Conservation (phyloP, 1,140 invertebrate species). For the Leptoteleia sp. region DNA sequence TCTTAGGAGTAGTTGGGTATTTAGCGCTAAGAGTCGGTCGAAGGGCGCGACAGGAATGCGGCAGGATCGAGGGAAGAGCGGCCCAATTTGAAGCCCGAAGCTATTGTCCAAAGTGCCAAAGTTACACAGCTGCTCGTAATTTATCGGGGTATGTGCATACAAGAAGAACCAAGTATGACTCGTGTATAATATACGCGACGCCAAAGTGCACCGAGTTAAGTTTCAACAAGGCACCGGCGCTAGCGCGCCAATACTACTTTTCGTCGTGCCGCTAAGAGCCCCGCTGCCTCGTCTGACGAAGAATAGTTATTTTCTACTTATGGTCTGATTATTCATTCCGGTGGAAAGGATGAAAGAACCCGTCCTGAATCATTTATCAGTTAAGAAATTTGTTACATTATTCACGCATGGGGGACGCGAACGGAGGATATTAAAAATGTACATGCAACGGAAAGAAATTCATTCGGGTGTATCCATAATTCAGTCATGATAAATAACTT, state of each 20-base stretch:
- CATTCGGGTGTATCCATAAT: slow-evolving; percentile 49
- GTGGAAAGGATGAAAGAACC: slow-evolving; percentile 40
- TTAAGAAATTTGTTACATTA: slow-evolving; percentile 53
- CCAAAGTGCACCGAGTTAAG: slow-evolving; percentile 54
- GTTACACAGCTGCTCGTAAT: slow-evolving; percentile 59
- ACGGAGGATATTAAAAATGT: slow-evolving; percentile 42
- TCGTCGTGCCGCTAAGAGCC: slow-evolving; percentile 39
- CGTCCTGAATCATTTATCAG: slow-evolving; percentile 39
- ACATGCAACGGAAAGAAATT: slow-evolving; percentile 31
- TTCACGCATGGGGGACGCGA: slow-evolving; percentile 18
- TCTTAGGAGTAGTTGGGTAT: slow-evolving; percentile 30
- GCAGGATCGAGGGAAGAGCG: slow-evolving; percentile 26
- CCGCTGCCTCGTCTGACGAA: slow-evolving; percentile 25
- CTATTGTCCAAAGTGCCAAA: slow-evolving; percentile 68
- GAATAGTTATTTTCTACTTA: slow-evolving; percentile 61
- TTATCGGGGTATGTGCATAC: slow-evolving; percentile 41
- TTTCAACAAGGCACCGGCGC: slow-evolving; percentile 42
- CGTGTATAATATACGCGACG: slow-evolving; percentile 57
- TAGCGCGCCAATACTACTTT: slow-evolving; percentile 45
- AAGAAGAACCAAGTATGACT: slow-evolving; percentile 52
- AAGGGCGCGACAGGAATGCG: slow-evolving; percentile 66
- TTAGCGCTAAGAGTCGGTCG: slow-evolving; percentile 33
- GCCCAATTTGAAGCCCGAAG: slow-evolving; percentile 50
- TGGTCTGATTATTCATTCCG: slow-evolving; percentile 54
- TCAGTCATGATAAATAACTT: slow-evolving; percentile 51